Percentiles rank a stretch among this genome's conserved stretches.
phyloP scores from a whole-genome alignment of 1,140 invertebrate species.

The Hesperophylax magnus region DNA sequence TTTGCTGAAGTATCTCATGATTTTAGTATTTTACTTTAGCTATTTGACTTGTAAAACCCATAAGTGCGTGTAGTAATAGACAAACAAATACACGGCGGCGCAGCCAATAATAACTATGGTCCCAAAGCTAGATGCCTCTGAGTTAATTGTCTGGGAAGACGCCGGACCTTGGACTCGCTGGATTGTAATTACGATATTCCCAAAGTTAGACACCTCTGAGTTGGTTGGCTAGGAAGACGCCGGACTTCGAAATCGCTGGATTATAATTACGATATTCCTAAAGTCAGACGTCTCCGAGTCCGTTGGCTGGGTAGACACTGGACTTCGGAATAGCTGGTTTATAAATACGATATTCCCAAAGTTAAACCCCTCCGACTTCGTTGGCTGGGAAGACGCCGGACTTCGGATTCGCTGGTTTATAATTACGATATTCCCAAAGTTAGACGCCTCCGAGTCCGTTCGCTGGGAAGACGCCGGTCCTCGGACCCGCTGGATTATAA shows the following conservation, averaged over 20 bases:
- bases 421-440: neutral
- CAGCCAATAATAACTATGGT: neutral
- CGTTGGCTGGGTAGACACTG: neutral
- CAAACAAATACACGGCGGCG: slow-evolving; percentile 3
- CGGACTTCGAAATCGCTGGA: too few species aligned
- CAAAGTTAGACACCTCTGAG: neutral
- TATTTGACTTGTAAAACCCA: neutral
- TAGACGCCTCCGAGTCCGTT: neutral
- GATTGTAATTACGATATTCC: slow-evolving; percentile 1
- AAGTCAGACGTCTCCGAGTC: neutral
- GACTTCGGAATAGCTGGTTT: too few species aligned
- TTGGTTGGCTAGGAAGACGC: too few species aligned
- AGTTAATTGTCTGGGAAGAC: neutral
- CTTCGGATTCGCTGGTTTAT: too few species aligned
- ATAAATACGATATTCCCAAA: too few species aligned
- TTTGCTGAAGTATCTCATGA: too few species aligned
- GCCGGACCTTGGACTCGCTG: too few species aligned
- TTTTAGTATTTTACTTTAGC: neutral
- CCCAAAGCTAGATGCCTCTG: neutral
- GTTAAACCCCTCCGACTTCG: neutral
- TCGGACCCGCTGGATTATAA: slow-evolving; percentile 5
- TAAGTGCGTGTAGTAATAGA: neutral
- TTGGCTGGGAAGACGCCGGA: neutral
- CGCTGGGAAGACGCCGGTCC: neutral
- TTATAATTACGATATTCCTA: neutral